Base-by-base conservation (phyloP, 2,113 vertebrate genomes). In the Rousettus leschenaultii region DNA sequence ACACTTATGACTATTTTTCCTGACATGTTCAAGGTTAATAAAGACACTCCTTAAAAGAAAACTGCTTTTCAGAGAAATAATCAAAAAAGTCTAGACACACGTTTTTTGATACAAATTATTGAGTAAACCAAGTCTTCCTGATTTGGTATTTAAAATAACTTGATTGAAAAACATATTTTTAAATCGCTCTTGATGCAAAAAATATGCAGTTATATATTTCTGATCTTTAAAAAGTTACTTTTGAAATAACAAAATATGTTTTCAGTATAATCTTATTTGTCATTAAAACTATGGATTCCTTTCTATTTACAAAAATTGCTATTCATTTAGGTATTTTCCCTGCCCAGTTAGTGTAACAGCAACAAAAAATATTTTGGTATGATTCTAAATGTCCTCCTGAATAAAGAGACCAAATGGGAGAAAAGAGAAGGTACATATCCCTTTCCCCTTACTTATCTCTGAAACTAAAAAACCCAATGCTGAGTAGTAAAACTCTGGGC, bases 41-140 rank as follows among this genome's bases (percentile, higher is more conserved):
- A 21, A 89, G 55, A 89, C n/a, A 92, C 16, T 92, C 10, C 26
- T 89, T 82, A 86, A 89, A 79, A 74, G 55, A 95, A 93, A 95
- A 95, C 24, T 48, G 78, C 30, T 86, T 74, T 90, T 66, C 80
- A 96, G 30, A 73, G 48, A 91, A 91, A 66, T 61, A 93, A 90
- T 95, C 70, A 66, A 53, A 89, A 91, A 93, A 82, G 43, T 55
- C 40, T 73, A 79, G 57, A 78, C 26, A 85, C 38, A 71, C 14
- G 80, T n/a, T 63, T 92, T 97, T 96, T 85, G 26, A 95, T 80
- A 95, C 28, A 79, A 91, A 88, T 95, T 63, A 91, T 22, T 70
- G 43, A 89, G 43, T 73, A 92, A 89, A 89, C 59, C 28, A 94
- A 51, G 4, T 82, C 43, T 92, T 85, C 22, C 12, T 59, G 73